Evolutionary conservation across 2,797 vertebrate genomes (phyloP).

Genomic region (Xerus rutilus): DNA sequence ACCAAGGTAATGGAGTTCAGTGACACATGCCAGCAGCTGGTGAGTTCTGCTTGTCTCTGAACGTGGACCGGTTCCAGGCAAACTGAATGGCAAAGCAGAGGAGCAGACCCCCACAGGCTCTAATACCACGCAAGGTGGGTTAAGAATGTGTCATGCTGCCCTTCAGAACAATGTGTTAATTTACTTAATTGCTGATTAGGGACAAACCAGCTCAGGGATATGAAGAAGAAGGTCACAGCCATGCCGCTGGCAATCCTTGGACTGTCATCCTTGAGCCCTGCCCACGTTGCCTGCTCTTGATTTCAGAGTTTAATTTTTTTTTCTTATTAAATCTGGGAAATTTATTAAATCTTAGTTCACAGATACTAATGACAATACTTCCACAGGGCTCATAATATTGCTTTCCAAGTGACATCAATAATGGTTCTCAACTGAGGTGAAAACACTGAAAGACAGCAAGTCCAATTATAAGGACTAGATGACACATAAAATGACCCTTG

Average conservation of each 20-base stretch:
- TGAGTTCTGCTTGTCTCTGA: background rate
- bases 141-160: background rate
- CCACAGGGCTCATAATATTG: background rate
- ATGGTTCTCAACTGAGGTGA: background rate
- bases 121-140: accelerated
- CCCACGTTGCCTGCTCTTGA: conserved; percentile 16
- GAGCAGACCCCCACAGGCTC: background rate
- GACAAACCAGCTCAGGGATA: conserved; percentile 32
- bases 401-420: background rate
- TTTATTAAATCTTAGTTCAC: background rate
- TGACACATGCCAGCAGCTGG: too few species aligned
- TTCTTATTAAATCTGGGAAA: background rate
- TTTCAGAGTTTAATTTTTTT: background rate
- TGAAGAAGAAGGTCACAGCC: conserved; percentile 26
- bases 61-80: background rate
- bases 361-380: background rate
- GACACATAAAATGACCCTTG: background rate
- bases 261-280: conserved; percentile 47
- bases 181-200: conserved; percentile 46
- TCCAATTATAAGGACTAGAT: background rate
- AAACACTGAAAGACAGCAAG: background rate
- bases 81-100: background rate
- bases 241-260: conserved; percentile 11
- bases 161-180: background rate
- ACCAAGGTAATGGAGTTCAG: background rate